phyloP scores from a whole-genome alignment of 2,113 vertebrate genomes.

The Gymnobelideus leadbeateri region DNA sequence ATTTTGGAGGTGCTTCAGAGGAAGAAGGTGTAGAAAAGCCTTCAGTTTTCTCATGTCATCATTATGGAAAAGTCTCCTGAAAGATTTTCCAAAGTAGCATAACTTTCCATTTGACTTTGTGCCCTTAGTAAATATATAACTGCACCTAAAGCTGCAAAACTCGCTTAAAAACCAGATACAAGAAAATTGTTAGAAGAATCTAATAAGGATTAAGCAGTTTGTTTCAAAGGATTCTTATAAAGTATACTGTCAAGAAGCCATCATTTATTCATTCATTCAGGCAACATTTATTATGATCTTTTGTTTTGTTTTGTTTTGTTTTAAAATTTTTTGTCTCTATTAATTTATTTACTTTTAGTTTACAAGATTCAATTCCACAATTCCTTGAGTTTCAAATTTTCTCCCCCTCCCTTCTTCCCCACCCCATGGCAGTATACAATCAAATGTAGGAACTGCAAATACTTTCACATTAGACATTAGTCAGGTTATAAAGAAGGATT shows the following conservation, averaged over 20 bases:
- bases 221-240: background rate
- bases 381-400: too few species aligned
- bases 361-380: too few species aligned
- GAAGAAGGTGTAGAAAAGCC: background rate
- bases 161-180: background rate
- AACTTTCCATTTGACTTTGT: too few species aligned
- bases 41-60: background rate
- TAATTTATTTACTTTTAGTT: too few species aligned
- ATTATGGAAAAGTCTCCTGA: background rate
- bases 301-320: background rate
- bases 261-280: background rate
- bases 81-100: background rate
- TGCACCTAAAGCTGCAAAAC: background rate
- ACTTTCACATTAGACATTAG: too few species aligned
- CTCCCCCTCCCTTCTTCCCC: too few species aligned
- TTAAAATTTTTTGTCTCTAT: too few species aligned
- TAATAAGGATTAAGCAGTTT: background rate
- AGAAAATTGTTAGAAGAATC: background rate
- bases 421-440: too few species aligned
- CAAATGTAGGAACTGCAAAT: too few species aligned
- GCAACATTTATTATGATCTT: background rate
- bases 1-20: background rate
- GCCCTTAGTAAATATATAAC: background rate
- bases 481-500: too few species aligned
- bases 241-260: background rate